A percentile compares a stretch with the other conserved stretches of the same genome.
These are phyloP conservation scores for Sinodicranocentrus sp. DNA, from an alignment of 2,888 invertebrate genomes.

Conservation along the genomic window DNA sequence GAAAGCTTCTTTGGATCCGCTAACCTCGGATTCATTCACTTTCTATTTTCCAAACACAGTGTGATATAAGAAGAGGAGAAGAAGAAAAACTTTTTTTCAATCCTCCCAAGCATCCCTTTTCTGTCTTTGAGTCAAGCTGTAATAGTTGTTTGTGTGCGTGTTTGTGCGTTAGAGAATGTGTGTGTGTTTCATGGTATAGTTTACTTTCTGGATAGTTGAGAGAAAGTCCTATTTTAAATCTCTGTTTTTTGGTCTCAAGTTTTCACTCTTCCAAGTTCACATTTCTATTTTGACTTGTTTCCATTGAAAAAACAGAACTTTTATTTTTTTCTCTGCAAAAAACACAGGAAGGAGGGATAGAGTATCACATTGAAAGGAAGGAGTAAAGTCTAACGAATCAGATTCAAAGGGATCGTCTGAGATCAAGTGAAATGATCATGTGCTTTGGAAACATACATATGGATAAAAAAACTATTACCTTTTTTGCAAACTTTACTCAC, in stretches of 20 bases:
- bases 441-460: conserved; percentile 46
- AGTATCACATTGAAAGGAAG: too few relatives aligned
- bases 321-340: conserved; percentile 9
- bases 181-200: background rate
- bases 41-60: conserved; percentile 45
- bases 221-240: conserved; percentile 58
- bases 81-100: too few relatives aligned
- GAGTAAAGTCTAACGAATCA: conserved; percentile 30
- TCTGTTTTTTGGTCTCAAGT: conserved; percentile 44
- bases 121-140: too few relatives aligned
- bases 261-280: conserved; percentile 23
- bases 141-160: background rate
- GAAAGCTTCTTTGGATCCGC: conserved; percentile 55
- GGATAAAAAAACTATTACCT: conserved; percentile 50
- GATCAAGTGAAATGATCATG: conserved; percentile 67
- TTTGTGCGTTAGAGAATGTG: background rate
- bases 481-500: too few relatives aligned
- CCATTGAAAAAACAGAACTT: conserved; percentile 28
- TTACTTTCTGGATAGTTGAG: too few relatives aligned
- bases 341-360: too few relatives aligned
- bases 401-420: conserved; percentile 64
- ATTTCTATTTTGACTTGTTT: conserved; percentile 52
- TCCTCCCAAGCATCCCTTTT: too few relatives aligned
- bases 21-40: conserved; percentile 61
- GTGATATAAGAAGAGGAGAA: background rate